phyloP scores from a whole-genome alignment of 2,113 vertebrate genomes.

The Labeo catla region DNA sequence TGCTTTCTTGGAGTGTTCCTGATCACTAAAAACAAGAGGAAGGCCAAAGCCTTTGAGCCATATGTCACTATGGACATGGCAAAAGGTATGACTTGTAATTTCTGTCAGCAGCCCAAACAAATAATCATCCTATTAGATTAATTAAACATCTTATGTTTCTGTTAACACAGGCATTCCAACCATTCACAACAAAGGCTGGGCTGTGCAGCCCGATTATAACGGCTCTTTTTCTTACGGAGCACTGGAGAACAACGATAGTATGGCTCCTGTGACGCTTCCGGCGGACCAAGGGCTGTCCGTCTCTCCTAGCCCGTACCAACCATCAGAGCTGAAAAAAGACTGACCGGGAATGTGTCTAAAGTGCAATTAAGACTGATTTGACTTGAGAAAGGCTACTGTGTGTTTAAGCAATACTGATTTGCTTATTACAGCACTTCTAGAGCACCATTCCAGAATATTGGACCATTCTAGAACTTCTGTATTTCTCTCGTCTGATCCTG shows the following conservation, averaged over 20 bases:
- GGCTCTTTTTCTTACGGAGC: conserved; percentile 92
- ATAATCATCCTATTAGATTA: neutral
- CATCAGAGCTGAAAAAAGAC: conserved; percentile 81
- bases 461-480: neutral
- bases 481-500: neutral
- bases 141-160: neutral
- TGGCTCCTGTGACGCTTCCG: conserved; percentile 76
- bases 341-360: conserved; percentile 46
- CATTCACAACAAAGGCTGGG: conserved; percentile 87
- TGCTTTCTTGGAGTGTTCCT: conserved; percentile 92
- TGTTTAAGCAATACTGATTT: neutral
- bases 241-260: conserved; percentile 87
- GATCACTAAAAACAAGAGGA: conserved; percentile 89
- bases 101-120: neutral
- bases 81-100: conserved; percentile 78
- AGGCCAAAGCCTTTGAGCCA: conserved; percentile 86
- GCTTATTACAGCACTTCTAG: neutral
- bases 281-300: conserved; percentile 75
- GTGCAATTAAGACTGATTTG: neutral
- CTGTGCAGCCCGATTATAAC: conserved; percentile 87
- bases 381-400: neutral
- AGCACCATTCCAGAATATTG: neutral
- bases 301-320: conserved; percentile 63
- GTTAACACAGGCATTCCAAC: conserved; percentile 83
- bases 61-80: conserved; percentile 94